Evolutionary conservation across 1,140 invertebrate species (phyloP).

Genomic region (Dinoponera quadriceps): DNA sequence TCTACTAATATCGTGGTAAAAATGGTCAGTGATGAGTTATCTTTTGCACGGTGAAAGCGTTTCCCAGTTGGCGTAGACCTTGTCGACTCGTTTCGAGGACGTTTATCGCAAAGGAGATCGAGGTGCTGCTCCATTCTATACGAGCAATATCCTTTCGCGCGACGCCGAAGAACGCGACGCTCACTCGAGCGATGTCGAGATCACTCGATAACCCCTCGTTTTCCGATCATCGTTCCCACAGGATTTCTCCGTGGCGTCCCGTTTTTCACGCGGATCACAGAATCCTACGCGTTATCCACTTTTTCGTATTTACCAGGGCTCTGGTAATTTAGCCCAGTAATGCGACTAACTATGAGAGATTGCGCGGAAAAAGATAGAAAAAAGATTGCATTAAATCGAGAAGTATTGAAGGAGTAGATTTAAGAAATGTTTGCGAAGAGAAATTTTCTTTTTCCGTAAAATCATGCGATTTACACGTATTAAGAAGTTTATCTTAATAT

Average conservation of each 20-base stretch:
- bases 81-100: conserved; percentile 20
- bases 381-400: neutral
- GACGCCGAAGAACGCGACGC: conserved; percentile 39
- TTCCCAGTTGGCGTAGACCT: conserved; percentile 29
- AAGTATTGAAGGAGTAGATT: neutral
- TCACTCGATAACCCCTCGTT: conserved; percentile 52
- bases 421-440: neutral
- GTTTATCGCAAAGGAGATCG: conserved; percentile 44
- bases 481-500: conserved; percentile 14
- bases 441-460: neutral
- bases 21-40: neutral
- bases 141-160: conserved; percentile 43
- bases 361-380: neutral
- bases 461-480: neutral
- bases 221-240: conserved; percentile 29
- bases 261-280: neutral
- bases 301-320: conserved; percentile 9
- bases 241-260: conserved; percentile 13
- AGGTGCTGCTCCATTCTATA: conserved; percentile 44
- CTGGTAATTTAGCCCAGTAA: neutral
- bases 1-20: neutral
- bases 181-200: conserved; percentile 38
- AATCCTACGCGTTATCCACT: neutral
- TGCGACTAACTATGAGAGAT: conserved; percentile 3
- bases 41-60: conserved; percentile 1